Evolutionary conservation across 2,888 invertebrate genomes (phyloP).

Genomic region (Autographa gamma): DNA sequence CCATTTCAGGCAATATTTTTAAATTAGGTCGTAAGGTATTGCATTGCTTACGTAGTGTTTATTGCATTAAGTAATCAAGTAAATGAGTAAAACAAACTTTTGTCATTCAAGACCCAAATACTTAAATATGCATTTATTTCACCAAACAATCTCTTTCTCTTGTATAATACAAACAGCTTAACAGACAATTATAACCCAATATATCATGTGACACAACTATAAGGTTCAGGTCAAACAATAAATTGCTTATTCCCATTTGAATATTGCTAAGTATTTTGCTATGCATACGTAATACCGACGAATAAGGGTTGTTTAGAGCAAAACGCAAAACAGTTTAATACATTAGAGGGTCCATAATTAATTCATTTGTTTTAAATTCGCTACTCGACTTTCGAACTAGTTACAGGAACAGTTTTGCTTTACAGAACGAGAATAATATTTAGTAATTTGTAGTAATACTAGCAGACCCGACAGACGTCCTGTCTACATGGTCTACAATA

Average conservation of each 20-base stretch:
- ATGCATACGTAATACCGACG: conserved; percentile 51
- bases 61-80: too few species aligned
- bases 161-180: not conserved
- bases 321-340: conserved; percentile 31
- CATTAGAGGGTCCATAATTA: conserved; percentile 24
- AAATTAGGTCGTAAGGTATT: too few species aligned
- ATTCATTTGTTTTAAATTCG: conserved; percentile 29
- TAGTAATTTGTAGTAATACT: too few species aligned
- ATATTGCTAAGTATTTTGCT: conserved; percentile 53
- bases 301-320: conserved; percentile 33
- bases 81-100: too few species aligned
- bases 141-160: not conserved
- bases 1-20: too few species aligned
- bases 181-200: conserved; percentile 29
- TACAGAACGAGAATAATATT: too few species aligned
- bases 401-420: too few species aligned
- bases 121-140: not conserved
- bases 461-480: too few species aligned
- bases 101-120: too few species aligned
- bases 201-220: conserved; percentile 28
- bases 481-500: too few species aligned
- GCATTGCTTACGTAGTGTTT: too few species aligned
- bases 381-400: conserved; percentile 6
- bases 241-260: conserved; percentile 50
- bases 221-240: conserved; percentile 44